phyloP scores from a whole-genome alignment of 1,140 invertebrate genomes.

The Lamellibrachia luymesi region DNA sequence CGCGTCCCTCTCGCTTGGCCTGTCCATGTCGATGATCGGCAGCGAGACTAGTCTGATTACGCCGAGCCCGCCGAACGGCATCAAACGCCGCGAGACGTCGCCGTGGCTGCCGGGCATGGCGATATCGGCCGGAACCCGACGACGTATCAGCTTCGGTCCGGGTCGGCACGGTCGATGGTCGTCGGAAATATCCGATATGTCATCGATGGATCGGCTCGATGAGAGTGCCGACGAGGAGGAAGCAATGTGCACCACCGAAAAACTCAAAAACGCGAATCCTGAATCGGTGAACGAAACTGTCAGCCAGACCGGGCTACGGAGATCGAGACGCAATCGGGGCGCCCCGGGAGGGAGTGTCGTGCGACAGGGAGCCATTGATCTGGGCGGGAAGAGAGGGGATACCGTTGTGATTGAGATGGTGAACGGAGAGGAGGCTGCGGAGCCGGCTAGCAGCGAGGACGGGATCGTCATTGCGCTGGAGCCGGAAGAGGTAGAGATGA shows the following conservation, averaged over 20 bases:
- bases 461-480: not conserved
- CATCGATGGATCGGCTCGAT: not conserved
- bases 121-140: not conserved
- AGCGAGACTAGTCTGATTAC: not conserved
- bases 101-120: not conserved
- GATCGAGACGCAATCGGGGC: not conserved
- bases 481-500: not conserved
- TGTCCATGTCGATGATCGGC: conserved; percentile 27
- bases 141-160: not conserved
- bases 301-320: not conserved
- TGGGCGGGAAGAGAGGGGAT: not conserved
- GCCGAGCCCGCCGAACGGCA: not conserved
- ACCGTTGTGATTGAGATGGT: not conserved
- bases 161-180: not conserved
- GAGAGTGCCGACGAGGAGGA: not conserved
- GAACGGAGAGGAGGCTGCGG: not conserved
- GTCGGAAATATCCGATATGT: not conserved
- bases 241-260: not conserved
- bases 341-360: not conserved
- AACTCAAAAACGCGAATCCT: not conserved
- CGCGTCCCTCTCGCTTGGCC: conserved; percentile 24
- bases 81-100: not conserved
- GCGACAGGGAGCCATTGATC: not conserved
- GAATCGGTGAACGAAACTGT: not conserved
- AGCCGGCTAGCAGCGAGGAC: not conserved